A percentile compares a stretch with the other conserved stretches of the same genome.
Conservation (phyloP, 2,888 invertebrate species). For the Trichacis sp. region DNA sequence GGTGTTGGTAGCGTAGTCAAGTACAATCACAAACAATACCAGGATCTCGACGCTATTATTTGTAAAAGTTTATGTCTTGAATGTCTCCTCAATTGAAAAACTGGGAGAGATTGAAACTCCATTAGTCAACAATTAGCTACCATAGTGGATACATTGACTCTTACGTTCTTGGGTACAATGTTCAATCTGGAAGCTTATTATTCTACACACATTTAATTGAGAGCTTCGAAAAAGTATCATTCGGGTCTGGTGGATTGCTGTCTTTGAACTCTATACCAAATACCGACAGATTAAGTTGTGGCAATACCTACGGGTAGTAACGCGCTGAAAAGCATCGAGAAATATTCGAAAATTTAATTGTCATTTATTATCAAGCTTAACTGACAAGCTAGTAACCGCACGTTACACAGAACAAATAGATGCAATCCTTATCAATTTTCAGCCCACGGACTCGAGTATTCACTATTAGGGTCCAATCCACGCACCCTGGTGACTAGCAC, state of each 20-base stretch:
- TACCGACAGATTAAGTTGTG: neutral
- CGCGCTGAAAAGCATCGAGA: conserved; percentile 22
- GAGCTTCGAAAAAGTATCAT: neutral
- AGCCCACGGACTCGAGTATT: conserved; percentile 23
- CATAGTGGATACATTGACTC: conserved; percentile 47
- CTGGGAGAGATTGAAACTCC: too few relatives aligned
- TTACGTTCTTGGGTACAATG: conserved; percentile 46
- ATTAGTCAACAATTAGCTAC: neutral
- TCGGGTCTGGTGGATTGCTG: neutral
- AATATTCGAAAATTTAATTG: conserved; percentile 1
- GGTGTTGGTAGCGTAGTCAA: too few relatives aligned
- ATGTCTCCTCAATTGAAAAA: conserved; percentile 25
- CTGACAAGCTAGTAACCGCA: conserved; percentile 33
- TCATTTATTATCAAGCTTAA: conserved; percentile 13
- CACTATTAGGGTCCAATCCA: conserved; percentile 32
- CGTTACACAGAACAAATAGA: conserved; percentile 25
- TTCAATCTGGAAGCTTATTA: conserved; percentile 46
- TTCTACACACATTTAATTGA: conserved; percentile 47
- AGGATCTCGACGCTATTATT: conserved; percentile 27
- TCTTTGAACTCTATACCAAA: neutral
- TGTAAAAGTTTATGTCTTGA: conserved; percentile 36
- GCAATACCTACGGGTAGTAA: conserved; percentile 24
- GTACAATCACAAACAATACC: conserved; percentile 40
- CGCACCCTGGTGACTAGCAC: conserved; percentile 21
- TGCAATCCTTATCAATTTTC: conserved; percentile 34